A percentile compares a stretch with the other conserved stretches of the same genome.
These are phyloP conservation scores for Elanus axillaris DNA, from an alignment of 2,113 vertebrate species.

Conservation along the genomic window DNA sequence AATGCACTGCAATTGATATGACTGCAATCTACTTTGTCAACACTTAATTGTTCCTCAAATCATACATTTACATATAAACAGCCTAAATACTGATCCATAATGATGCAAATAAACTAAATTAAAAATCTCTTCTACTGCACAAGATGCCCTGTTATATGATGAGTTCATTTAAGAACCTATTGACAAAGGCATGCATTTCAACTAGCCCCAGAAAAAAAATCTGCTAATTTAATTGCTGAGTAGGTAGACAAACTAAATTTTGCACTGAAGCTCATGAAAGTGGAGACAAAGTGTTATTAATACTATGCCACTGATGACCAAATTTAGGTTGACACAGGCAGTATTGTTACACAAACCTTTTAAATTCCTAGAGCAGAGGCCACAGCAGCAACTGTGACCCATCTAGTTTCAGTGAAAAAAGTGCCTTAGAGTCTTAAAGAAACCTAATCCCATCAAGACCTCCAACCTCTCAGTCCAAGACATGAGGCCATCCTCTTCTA, in stretches of 20 bases:
- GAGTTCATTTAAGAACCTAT: constrained; percentile 71
- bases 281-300: constrained; percentile 27
- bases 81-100: constrained; percentile 82
- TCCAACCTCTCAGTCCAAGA: not conserved
- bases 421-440: not conserved
- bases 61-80: constrained; percentile 86
- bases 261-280: constrained; percentile 11
- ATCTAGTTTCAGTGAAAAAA: not conserved
- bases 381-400: not conserved
- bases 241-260: constrained; percentile 38
- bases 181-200: constrained; percentile 63
- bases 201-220: constrained; percentile 31
- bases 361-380: not conserved
- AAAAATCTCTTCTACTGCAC: constrained; percentile 76
- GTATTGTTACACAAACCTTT: not conserved
- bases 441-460: not conserved
- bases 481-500: not conserved
- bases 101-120: constrained; percentile 83
- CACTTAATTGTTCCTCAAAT: constrained; percentile 88
- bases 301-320: not conserved
- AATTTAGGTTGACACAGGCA: not conserved
- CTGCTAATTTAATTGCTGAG: constrained; percentile 62
- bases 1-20: constrained; percentile 82
- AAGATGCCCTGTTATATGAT: constrained; percentile 70
- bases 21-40: constrained; percentile 85